Conservation (phyloP, 2,113 vertebrate genomes). For the Catagonus wagneri region DNA sequence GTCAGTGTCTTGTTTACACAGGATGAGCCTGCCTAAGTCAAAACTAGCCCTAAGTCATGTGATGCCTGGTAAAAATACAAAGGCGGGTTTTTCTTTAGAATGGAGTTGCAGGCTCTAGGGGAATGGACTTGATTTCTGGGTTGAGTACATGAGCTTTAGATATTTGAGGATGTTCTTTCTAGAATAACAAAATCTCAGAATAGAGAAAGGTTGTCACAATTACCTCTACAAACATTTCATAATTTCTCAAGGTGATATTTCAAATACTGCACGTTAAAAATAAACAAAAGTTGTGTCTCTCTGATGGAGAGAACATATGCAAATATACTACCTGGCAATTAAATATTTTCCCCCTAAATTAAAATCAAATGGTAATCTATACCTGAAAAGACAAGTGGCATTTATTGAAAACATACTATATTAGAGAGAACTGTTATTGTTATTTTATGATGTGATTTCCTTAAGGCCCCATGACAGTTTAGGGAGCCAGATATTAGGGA, state of each 20-base stretch:
- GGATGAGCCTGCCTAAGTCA: conserved; percentile 33
- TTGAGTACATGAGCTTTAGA: background rate
- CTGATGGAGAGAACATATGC: background rate
- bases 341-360: background rate
- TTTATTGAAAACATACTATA: background rate
- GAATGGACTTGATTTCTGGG: background rate
- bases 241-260: conserved; percentile 52
- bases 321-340: background rate
- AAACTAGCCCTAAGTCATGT: conserved; percentile 25
- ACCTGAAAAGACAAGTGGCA: conserved; percentile 23
- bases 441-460: background rate
- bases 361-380: conserved; percentile 37
- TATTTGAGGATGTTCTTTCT: background rate
- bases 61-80: background rate
- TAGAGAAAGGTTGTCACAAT: background rate
- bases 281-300: conserved; percentile 66
- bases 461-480: background rate
- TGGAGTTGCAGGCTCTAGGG: background rate
- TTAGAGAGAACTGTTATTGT: background rate
- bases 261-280: conserved; percentile 53
- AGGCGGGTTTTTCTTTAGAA: conserved; percentile 29
- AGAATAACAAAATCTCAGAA: conserved; percentile 4
- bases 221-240: background rate
- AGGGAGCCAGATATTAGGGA: background rate
- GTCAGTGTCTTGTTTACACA: conserved; percentile 57